These are phyloP conservation scores for Bovichtus diacanthus DNA, from an alignment of 2,797 vertebrate species.

Conservation along the genomic window DNA sequence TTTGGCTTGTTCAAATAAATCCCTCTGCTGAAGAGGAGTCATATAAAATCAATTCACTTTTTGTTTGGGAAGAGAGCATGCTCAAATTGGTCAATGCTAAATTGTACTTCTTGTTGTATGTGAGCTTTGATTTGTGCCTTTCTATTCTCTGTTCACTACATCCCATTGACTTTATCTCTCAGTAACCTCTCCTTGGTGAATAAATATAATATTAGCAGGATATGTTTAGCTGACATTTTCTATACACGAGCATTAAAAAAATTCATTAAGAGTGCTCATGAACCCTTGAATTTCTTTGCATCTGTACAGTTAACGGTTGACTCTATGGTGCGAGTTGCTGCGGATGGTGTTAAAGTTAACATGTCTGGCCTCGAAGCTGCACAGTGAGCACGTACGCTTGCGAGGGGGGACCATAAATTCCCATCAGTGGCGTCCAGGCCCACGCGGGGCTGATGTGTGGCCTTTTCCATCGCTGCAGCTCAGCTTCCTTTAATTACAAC, in stretches of 20 bases:
- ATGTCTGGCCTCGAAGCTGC: constrained; percentile 32
- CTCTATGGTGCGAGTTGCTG: not conserved
- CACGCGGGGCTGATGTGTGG: constrained; percentile 75
- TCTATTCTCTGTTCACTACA: constrained; percentile 15
- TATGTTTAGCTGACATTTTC: not conserved
- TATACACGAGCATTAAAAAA: constrained; percentile 13
- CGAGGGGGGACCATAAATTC: constrained; percentile 77
- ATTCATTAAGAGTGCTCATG: not conserved
- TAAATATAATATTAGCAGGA: constrained; percentile 13
- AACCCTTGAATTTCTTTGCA: constrained; percentile 31
- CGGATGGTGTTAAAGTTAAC: constrained; percentile 38
- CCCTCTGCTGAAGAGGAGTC: constrained; percentile 67
- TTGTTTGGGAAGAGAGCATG: constrained; percentile 59
- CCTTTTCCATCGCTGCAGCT: constrained; percentile 76
- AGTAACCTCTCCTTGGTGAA: constrained; percentile 26
- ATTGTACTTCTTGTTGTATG: constrained; percentile 44
- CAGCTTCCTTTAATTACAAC: constrained; percentile 84
- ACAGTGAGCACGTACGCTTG: constrained; percentile 43
- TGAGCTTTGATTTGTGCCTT: constrained; percentile 31
- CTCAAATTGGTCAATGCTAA: constrained; percentile 57
- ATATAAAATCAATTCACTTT: constrained; percentile 74
- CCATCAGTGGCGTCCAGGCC: constrained; percentile 76
- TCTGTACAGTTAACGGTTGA: not conserved
- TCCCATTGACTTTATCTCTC: constrained; percentile 29
- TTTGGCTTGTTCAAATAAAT: constrained; percentile 72